Evolutionary conservation across 1,140 invertebrate species (phyloP), one percentile per base, ranked within the genome.

Genomic region (Monochamus saltuarius): DNA sequence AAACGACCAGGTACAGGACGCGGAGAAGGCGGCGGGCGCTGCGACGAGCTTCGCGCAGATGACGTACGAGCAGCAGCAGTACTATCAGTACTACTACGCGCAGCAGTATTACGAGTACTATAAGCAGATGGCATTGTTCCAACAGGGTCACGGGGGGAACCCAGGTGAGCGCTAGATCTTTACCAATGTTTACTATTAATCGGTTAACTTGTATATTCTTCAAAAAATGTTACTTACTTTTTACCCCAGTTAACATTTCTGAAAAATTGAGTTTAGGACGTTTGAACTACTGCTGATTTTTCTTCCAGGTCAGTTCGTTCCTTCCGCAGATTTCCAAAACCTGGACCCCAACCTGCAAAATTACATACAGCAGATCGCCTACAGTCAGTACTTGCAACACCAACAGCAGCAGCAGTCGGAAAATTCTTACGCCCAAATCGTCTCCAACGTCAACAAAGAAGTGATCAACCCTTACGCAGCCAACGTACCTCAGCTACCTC

Each of bases 1-100:
- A 34, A 14, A 84, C 84, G 80, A 57, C 77, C 82, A 6, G 76
- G 78, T 13, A 66, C 77, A 66, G 68, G 55, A 29, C 68, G 65
- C 40, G 38, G 61, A 52, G 51, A 64, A 66, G 19, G 11, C 47
- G 43, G 40, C 17, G 13, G 36, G 17, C 4, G n/a, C 9, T 45
- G 14, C 22, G 29, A 35, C 60, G 39, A 17, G 51, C 45, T 52
- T 58, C 37, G 38, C 13, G 11, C 66, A 65, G 53, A 53, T 71
- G 59, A 66, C 59, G 13, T 71, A 71, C 50, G 66, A 73, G 35
- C 66, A 68, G 43, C 73, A 75, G 39, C 70, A 74, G 40, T 76
- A 75, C 42, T 69, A 75, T 38, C 71, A 74, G 57, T 74, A 76
- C 53, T 75, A 74, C 59, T 71, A 74, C 46, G 60, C 65, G 2